Conservation (phyloP, 37 sponge, comb jelly and placozoan species). For the Hormiphora californensis region DNA sequence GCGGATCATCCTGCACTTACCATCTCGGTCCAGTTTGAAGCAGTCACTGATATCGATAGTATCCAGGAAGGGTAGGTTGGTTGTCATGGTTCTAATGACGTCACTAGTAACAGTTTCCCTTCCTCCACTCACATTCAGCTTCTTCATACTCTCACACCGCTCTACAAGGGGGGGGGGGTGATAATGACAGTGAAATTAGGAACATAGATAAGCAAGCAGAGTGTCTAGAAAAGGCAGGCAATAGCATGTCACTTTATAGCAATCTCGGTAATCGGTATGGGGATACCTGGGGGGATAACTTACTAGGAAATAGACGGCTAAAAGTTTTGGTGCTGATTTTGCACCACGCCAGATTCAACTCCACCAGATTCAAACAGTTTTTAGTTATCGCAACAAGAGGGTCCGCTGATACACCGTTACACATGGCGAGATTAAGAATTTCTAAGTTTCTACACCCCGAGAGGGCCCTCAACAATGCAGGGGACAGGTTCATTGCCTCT, state of each 20-base stretch:
- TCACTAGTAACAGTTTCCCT: constrained; percentile 35
- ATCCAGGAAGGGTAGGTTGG: constrained; percentile 8
- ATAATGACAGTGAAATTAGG: neutral
- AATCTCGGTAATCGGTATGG: neutral
- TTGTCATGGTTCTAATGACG: neutral
- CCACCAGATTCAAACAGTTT: neutral
- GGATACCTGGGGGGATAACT: neutral
- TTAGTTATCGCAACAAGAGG: constrained; percentile 25
- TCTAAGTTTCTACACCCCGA: neutral
- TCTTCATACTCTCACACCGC: neutral
- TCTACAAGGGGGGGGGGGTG: neutral
- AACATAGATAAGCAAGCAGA: neutral
- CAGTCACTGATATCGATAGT: constrained; percentile 50
- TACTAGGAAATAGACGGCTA: neutral
- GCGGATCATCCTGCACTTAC: neutral
- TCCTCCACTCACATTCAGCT: constrained; percentile 43
- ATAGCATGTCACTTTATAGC: neutral
- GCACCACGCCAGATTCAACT: constrained; percentile 53
- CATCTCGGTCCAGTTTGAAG: neutral
- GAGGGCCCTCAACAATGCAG: neutral
- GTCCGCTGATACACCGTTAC: neutral
- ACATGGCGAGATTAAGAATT: constrained; percentile 30
- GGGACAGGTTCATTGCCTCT: neutral
- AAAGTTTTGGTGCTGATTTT: neutral
- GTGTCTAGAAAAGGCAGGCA: neutral